A percentile compares a stretch with the other conserved stretches of the same genome.
phyloP scores from a whole-genome alignment of 2,797 vertebrate species.

The Rhinella marina region DNA sequence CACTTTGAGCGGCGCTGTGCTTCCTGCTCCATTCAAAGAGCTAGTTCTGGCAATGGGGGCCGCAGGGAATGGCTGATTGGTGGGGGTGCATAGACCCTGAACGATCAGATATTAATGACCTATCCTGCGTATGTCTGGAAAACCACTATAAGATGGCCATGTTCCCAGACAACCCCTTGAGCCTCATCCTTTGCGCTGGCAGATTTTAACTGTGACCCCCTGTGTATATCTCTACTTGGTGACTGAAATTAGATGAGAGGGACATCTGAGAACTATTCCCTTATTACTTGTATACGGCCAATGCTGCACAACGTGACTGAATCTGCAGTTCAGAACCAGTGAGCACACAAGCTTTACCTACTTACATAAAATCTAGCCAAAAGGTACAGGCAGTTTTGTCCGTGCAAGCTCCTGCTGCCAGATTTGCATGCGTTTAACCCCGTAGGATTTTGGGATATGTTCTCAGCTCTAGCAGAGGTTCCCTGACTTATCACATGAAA shows the following conservation, averaged over 20 bases:
- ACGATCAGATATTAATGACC: no score
- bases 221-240: not conserved
- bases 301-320: not conserved
- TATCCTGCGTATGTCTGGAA: no score
- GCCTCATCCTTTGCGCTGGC: not conserved
- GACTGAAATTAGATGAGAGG: not conserved
- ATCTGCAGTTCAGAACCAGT: not conserved
- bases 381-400: conserved; percentile 11
- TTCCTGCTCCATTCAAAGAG: no score
- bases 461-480: not conserved
- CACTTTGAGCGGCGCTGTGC: no score
- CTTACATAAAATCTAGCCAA: not conserved
- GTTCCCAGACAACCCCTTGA: not conserved
- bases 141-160: not conserved
- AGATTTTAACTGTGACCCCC: not conserved
- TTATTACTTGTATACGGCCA: not conserved
- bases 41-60: no score
- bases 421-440: not conserved
- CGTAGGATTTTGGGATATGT: not conserved
- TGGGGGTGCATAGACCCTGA: no score
- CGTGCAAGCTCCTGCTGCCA: not conserved
- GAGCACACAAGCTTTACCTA: not conserved
- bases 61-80: no score
- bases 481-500: conserved; percentile 14
- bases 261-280: not conserved